Percentiles rank a stretch among this genome's conserved stretches.
Evolutionary conservation across 2,797 vertebrate genomes (phyloP).

Genomic region (Protonibea diacanthus): DNA sequence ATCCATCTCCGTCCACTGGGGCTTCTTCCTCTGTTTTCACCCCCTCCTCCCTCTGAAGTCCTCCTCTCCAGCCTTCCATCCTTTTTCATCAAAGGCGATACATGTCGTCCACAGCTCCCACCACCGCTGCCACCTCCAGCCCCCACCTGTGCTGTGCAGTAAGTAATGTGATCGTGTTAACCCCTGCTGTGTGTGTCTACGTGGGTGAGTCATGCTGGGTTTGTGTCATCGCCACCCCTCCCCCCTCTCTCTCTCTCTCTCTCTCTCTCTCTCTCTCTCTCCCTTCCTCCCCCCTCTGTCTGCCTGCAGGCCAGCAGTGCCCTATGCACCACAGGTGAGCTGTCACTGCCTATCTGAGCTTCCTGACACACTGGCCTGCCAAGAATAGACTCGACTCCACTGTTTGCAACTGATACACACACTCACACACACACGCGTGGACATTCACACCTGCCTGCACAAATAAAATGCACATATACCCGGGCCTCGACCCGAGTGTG

Average conservation of each 20-base stretch:
- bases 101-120: constrained; percentile 22
- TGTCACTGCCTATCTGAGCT: constrained; percentile 76
- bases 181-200: constrained; percentile 62
- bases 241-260: too few relatives aligned
- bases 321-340: constrained; percentile 79
- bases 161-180: constrained; percentile 74
- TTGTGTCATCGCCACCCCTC: constrained; percentile 43
- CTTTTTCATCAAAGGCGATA: constrained; percentile 44
- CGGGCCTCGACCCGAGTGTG: background rate
- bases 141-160: constrained; percentile 56
- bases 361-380: constrained; percentile 60
- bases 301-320: constrained; percentile 69
- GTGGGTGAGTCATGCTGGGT: constrained; percentile 65
- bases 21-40: background rate
- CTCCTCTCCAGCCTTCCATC: constrained; percentile 12
- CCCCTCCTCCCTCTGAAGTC: background rate
- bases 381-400: constrained; percentile 54
- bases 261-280: background rate
- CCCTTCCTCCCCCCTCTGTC: constrained; percentile 15
- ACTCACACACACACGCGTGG: constrained; percentile 18
- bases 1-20: constrained; percentile 32
- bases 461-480: constrained; percentile 30
- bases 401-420: constrained; percentile 53
- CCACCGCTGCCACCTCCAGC: constrained; percentile 24
- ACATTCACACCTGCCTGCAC: constrained; percentile 47